Evolutionary conservation across 2,888 invertebrate genomes (phyloP).

Genomic region (Drosophila tripunctata): DNA sequence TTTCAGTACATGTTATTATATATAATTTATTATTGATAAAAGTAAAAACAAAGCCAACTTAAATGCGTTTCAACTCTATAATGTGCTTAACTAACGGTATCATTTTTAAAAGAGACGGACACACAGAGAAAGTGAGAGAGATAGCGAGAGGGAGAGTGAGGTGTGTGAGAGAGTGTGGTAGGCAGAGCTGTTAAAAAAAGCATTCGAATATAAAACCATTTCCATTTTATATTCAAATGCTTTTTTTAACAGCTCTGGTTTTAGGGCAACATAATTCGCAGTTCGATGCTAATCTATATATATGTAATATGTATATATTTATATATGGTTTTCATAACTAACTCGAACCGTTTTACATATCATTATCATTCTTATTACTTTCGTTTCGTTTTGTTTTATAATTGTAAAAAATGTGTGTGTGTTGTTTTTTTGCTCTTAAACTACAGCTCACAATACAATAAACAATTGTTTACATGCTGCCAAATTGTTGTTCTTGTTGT

Average conservation of each 20-base stretch:
- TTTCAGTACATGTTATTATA: slow-evolving; percentile 79
- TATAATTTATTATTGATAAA: slow-evolving; percentile 78
- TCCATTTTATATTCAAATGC: no score
- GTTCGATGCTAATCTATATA: slow-evolving; percentile 27
- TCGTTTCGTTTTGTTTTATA: no score
- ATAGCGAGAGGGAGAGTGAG: neutral
- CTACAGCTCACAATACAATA: slow-evolving; percentile 18
- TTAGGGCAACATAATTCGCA: slow-evolving; percentile 37
- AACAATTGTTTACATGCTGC: slow-evolving; percentile 12
- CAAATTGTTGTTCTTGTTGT: slow-evolving; percentile 9
- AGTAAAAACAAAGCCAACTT: slow-evolving; percentile 78
- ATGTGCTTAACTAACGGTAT: slow-evolving; percentile 55
- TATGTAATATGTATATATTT: slow-evolving; percentile 20
- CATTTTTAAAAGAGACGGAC: no score
- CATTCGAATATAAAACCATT: no score
- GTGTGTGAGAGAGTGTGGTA: neutral
- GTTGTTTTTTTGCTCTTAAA: slow-evolving; percentile 13
- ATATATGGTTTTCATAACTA: slow-evolving; percentile 21
- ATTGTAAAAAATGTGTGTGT: slow-evolving; percentile 50
- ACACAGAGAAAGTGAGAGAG: slow-evolving; percentile 2
- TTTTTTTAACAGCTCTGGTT: no score
- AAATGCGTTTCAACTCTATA: slow-evolving; percentile 68
- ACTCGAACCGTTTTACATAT: slow-evolving; percentile 19
- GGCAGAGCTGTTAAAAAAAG: no score
- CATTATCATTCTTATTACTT: slow-evolving; percentile 2